These are phyloP conservation scores for Neuroscelio doddi DNA, from an alignment of 2,888 invertebrate species.

Conservation along the genomic window DNA sequence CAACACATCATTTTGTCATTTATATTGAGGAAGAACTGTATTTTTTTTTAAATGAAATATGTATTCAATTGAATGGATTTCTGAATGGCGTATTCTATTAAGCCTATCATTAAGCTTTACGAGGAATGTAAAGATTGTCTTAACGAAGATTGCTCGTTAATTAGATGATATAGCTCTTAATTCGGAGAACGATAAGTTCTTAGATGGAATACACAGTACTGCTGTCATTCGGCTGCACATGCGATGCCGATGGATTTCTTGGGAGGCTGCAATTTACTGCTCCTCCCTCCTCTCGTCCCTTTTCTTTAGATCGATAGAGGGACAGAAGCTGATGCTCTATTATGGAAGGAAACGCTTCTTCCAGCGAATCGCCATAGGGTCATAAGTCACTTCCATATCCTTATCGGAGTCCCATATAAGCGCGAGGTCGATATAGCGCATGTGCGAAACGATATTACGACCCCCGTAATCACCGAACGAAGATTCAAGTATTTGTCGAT, in stretches of 20 bases:
- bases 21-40: no score
- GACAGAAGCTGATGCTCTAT: no score
- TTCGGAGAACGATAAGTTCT: conserved; percentile 57
- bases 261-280: conserved; percentile 9
- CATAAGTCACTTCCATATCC: conserved; percentile 61
- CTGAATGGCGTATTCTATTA: conserved; percentile 43
- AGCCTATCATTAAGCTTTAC: conserved; percentile 59
- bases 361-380: conserved; percentile 62
- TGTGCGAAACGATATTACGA: conserved; percentile 64
- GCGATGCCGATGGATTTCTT: conserved; percentile 22
- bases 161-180: conserved; percentile 54
- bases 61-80: no score
- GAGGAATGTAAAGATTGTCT: conserved; percentile 37
- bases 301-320: background rate
- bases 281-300: background rate
- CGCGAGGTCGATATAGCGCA: conserved; percentile 54
- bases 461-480: conserved; percentile 47
- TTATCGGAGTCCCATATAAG: conserved; percentile 62
- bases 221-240: conserved; percentile 45
- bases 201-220: conserved; percentile 41
- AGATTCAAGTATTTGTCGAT: conserved; percentile 31
- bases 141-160: conserved; percentile 55
- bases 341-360: conserved; percentile 50
- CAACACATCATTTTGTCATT: no score
- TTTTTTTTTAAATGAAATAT: no score